Conservation (phyloP, 2,888 invertebrate genomes). For the Leptinotarsa rubiginosa region DNA sequence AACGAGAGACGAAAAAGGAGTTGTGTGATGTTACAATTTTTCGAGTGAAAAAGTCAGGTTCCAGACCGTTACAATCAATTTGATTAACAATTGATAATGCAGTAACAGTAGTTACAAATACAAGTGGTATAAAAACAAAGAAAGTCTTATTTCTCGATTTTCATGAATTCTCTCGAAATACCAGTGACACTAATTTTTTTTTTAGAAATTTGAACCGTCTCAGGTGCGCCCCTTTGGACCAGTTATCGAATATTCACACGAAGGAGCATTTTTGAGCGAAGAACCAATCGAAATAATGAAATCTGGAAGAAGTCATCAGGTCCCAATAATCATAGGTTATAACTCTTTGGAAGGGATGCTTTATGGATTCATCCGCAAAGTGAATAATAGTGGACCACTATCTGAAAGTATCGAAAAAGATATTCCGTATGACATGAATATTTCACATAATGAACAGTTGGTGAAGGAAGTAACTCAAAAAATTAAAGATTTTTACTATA, state of each 20-base stretch:
- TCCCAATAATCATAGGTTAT: slow-evolving; percentile 63
- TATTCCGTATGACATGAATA: slow-evolving; percentile 53
- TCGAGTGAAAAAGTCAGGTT: too few relatives aligned
- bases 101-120: too few relatives aligned
- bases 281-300: slow-evolving; percentile 57
- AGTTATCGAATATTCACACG: slow-evolving; percentile 53
- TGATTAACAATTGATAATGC: too few relatives aligned
- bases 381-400: slow-evolving; percentile 42
- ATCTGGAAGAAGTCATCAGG: slow-evolving; percentile 58
- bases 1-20: too few relatives aligned
- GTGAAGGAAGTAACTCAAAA: slow-evolving; percentile 61
- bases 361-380: slow-evolving; percentile 54
- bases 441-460: slow-evolving; percentile 49
- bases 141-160: too few relatives aligned
- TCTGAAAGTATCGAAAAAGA: slow-evolving; percentile 53
- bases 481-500: slow-evolving; percentile 66
- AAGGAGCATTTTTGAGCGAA: slow-evolving; percentile 58
- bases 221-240: slow-evolving; percentile 52
- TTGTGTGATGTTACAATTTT: too few relatives aligned
- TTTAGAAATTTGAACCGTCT: slow-evolving; percentile 41
- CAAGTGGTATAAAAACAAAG: too few relatives aligned
- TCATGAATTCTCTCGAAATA: too few relatives aligned
- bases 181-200: too few relatives aligned
- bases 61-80: too few relatives aligned
- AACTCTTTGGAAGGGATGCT: slow-evolving; percentile 62